phyloP scores from a whole-genome alignment of 2,888 invertebrate genomes.

The Amiota mariae region DNA sequence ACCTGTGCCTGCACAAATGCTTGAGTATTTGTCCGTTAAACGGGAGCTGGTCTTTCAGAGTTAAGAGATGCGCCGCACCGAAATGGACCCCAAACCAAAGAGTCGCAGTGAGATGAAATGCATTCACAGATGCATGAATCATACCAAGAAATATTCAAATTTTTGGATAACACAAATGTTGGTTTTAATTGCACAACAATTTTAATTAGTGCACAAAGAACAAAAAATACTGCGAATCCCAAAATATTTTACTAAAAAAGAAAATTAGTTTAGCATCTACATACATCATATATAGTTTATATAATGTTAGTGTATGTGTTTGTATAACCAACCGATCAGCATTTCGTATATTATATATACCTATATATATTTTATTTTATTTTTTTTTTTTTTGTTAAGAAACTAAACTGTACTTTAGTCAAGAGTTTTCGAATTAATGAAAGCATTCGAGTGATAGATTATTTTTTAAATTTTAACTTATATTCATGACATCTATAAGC shows the following conservation, averaged over 20 bases:
- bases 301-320: too few relatives aligned
- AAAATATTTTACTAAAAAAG: background rate
- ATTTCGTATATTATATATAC: background rate
- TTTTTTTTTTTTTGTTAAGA: background rate
- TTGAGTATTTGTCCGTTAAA: slow-evolving; percentile 75
- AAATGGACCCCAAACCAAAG: slow-evolving; percentile 11
- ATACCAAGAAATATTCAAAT: too few relatives aligned
- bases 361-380: background rate
- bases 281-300: too few relatives aligned
- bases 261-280: too few relatives aligned
- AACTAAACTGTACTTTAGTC: background rate
- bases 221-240: background rate
- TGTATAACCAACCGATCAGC: background rate
- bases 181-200: too few relatives aligned
- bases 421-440: background rate
- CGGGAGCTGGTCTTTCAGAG: slow-evolving; percentile 70
- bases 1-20: slow-evolving; percentile 78
- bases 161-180: too few relatives aligned
- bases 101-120: background rate
- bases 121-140: background rate
- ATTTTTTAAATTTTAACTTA: background rate
- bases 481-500: too few relatives aligned
- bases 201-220: too few relatives aligned
- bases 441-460: slow-evolving; percentile 2
- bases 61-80: slow-evolving; percentile 38